Percentiles rank a stretch among this genome's conserved stretches.
These are phyloP conservation scores for Sialia sialis DNA, from an alignment of 2,113 vertebrate genomes.

Conservation along the genomic window DNA sequence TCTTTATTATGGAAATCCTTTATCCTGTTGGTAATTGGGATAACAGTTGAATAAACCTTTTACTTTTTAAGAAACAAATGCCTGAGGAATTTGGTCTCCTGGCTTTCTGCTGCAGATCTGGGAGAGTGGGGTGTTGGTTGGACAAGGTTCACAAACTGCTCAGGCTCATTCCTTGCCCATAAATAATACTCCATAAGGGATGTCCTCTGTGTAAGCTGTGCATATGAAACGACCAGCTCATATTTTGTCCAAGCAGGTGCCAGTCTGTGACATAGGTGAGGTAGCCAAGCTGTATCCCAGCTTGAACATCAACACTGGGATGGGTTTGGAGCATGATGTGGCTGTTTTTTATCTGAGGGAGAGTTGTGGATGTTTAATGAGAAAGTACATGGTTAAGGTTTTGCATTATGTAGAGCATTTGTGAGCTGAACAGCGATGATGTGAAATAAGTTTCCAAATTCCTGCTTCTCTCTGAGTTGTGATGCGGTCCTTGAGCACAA, in stretches of 20 bases:
- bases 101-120: neutral
- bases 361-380: neutral
- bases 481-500: fast-evolving
- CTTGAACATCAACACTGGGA: neutral
- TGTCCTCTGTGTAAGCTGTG: neutral
- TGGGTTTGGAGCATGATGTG: neutral
- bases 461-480: neutral
- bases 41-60: neutral
- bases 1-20: neutral
- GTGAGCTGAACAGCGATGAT: fast-evolving
- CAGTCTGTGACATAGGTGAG: fast-evolving
- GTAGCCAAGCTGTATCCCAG: neutral
- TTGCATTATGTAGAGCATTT: neutral
- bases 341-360: neutral
- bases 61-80: neutral
- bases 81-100: neutral
- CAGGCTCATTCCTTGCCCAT: neutral
- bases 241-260: neutral
- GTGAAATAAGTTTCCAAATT: neutral
- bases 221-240: neutral
- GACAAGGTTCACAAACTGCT: neutral
- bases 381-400: neutral
- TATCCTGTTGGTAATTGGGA: neutral
- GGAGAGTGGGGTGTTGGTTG: neutral
- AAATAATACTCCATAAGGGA: neutral